These are phyloP conservation scores for Ooceraea biroi DNA, from an alignment of 1,140 invertebrate species.

Conservation along the genomic window DNA sequence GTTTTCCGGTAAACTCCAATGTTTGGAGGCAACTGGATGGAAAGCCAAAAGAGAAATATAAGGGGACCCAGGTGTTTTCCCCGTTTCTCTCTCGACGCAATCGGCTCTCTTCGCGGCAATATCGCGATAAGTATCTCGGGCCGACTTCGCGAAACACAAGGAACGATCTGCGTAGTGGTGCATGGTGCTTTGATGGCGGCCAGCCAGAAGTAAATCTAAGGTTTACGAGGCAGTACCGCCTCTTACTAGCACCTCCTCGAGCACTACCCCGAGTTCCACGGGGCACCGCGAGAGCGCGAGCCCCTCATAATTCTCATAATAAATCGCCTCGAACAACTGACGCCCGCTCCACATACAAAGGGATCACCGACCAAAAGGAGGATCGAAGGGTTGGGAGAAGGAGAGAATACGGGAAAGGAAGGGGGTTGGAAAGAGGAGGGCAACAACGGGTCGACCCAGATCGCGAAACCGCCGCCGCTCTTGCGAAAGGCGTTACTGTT, in stretches of 20 bases:
- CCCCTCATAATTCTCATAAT: slow-evolving; percentile 85
- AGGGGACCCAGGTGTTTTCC: background rate
- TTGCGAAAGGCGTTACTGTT: slow-evolving; percentile 62
- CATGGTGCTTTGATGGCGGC: slow-evolving; percentile 85
- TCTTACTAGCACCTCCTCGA: slow-evolving; percentile 87
- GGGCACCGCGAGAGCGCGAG: slow-evolving; percentile 76
- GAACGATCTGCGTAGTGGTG: slow-evolving; percentile 75
- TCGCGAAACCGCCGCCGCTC: slow-evolving; percentile 60
- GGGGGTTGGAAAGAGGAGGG: slow-evolving; percentile 4
- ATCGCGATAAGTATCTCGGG: slow-evolving; percentile 84
- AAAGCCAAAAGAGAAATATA: background rate
- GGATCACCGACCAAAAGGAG: slow-evolving; percentile 64
- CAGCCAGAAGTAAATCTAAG: slow-evolving; percentile 86
- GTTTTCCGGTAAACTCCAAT: background rate
- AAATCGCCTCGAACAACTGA: slow-evolving; percentile 83
- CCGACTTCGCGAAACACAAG: slow-evolving; percentile 73
- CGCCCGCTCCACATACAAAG: slow-evolving; percentile 76
- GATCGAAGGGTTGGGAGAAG: slow-evolving; percentile 27
- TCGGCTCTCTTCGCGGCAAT: slow-evolving; percentile 77
- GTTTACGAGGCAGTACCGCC: slow-evolving; percentile 87
- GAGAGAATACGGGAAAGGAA: too few species aligned
- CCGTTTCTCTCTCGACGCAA: slow-evolving; percentile 54
- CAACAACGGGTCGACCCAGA: slow-evolving; percentile 64
- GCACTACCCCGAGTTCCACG: slow-evolving; percentile 82
- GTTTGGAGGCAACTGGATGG: too few species aligned